A percentile compares a stretch with the other conserved stretches of the same genome.
These are phyloP conservation scores for Ectemnius continuus DNA, from an alignment of 2,888 invertebrate genomes.

Conservation along the genomic window DNA sequence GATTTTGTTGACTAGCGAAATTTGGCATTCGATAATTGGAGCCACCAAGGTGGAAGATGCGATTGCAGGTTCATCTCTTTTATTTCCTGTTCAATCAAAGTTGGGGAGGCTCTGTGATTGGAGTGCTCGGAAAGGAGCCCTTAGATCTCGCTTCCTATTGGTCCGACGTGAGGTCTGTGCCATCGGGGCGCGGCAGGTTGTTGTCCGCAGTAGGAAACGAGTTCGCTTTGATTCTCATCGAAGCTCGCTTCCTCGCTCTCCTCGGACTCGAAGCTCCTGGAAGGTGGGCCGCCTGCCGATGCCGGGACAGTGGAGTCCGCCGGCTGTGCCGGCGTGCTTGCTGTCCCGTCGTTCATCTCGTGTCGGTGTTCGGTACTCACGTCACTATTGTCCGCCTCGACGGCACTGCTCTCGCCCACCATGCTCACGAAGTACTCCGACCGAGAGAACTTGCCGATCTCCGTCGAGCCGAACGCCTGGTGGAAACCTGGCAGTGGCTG, in stretches of 20 bases:
- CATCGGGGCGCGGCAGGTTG: slow-evolving; percentile 65
- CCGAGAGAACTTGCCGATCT: slow-evolving; percentile 88
- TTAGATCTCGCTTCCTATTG: slow-evolving; percentile 75
- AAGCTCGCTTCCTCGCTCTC: slow-evolving; percentile 40
- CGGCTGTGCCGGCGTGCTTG: not conserved
- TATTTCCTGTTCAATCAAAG: too few species aligned
- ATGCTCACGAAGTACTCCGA: slow-evolving; percentile 84
- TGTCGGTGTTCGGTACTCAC: slow-evolving; percentile 56
- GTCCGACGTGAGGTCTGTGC: slow-evolving; percentile 75
- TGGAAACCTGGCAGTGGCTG: slow-evolving; percentile 88
- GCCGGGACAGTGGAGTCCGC: slow-evolving; percentile 17
- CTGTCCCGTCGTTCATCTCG: slow-evolving; percentile 22
- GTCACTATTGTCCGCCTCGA: slow-evolving; percentile 33
- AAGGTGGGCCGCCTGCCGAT: slow-evolving; percentile 30
- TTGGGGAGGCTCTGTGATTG: too few species aligned
- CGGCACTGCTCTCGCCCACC: slow-evolving; percentile 76
- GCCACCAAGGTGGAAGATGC: too few species aligned
- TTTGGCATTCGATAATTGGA: too few species aligned
- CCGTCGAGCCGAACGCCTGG: slow-evolving; percentile 92
- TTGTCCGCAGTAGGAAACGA: slow-evolving; percentile 50
- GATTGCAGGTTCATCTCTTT: too few species aligned
- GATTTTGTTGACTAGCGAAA: too few species aligned
- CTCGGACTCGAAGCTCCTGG: slow-evolving; percentile 45
- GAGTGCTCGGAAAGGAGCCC: not conserved
- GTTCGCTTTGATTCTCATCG: slow-evolving; percentile 44